These are phyloP conservation scores for Apodemus agrarius DNA, from an alignment of 2,797 vertebrate genomes.

Conservation along the genomic window DNA sequence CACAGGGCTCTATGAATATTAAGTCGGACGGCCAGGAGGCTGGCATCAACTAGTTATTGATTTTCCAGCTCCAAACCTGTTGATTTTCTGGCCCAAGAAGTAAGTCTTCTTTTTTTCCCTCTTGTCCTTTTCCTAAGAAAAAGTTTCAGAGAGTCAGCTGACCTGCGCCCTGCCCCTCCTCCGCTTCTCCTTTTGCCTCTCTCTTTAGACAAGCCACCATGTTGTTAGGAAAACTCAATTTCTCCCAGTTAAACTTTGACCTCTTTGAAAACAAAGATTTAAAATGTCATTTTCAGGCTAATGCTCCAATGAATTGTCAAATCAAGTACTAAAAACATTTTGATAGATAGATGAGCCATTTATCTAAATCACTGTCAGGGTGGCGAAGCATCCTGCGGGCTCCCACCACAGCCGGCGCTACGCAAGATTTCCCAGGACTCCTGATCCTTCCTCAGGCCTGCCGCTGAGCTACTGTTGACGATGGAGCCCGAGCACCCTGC, in stretches of 20 bases:
- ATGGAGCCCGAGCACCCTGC: conserved; percentile 83
- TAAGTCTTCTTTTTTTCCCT: conserved; percentile 46
- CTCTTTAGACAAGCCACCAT: conserved; percentile 67
- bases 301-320: conserved; percentile 85
- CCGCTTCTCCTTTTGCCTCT: conserved; percentile 33
- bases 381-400: conserved; percentile 86
- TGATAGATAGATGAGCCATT: conserved; percentile 91
- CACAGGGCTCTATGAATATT: conserved; percentile 57
- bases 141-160: conserved; percentile 79
- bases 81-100: conserved; percentile 81
- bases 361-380: conserved; percentile 92
- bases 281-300: conserved; percentile 84
- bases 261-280: conserved; percentile 82
- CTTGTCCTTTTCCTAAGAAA: conserved; percentile 68
- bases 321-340: conserved; percentile 88
- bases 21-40: conserved; percentile 73
- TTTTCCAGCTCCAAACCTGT: conserved; percentile 83
- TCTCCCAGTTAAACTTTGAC: conserved; percentile 84
- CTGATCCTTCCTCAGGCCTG: conserved; percentile 86
- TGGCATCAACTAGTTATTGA: conserved; percentile 78
- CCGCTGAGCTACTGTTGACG: conserved; percentile 85
- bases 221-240: conserved; percentile 79
- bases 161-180: conserved; percentile 40
- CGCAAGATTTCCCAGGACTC: conserved; percentile 81
- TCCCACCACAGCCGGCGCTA: conserved; percentile 76